Percentiles rank a stretch among this genome's conserved stretches.
Conservation (phyloP, 2,888 invertebrate species). For the Pasiphila rectangulata region DNA sequence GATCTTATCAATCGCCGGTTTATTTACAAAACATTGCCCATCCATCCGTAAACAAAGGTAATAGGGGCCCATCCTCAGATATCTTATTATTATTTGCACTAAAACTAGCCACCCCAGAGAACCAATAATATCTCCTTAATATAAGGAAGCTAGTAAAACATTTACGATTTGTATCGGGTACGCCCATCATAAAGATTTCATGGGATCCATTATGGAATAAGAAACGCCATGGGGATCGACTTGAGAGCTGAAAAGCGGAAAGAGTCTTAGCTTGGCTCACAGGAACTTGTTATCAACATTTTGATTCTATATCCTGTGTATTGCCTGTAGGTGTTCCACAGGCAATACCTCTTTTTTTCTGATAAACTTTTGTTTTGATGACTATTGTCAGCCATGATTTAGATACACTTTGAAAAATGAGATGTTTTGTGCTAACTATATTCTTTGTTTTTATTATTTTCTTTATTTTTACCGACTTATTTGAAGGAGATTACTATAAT, state of each 20-base stretch:
- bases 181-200: conserved; percentile 59
- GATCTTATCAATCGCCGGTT: neutral
- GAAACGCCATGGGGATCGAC: conserved; percentile 32
- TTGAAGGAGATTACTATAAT: too few relatives aligned
- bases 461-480: too few relatives aligned
- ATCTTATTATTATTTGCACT: conserved; percentile 23
- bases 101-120: conserved; percentile 24
- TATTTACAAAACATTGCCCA: neutral
- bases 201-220: conserved; percentile 50
- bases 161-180: conserved; percentile 55
- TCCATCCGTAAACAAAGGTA: neutral
- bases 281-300: too few relatives aligned
- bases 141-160: conserved; percentile 48
- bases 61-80: conserved; percentile 2
- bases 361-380: too few relatives aligned
- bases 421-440: too few relatives aligned
- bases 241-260: neutral
- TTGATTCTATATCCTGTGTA: too few relatives aligned
- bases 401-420: too few relatives aligned
- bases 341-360: too few relatives aligned
- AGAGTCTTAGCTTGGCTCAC: neutral
- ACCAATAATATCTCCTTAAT: conserved; percentile 23
- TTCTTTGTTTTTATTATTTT: too few relatives aligned
- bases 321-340: too few relatives aligned
- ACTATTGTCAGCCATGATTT: too few relatives aligned